A percentile compares a stretch with the other conserved stretches of the same genome.
Evolutionary conservation across 2,888 invertebrate species (phyloP).

Genomic region (Acleris cristana): DNA sequence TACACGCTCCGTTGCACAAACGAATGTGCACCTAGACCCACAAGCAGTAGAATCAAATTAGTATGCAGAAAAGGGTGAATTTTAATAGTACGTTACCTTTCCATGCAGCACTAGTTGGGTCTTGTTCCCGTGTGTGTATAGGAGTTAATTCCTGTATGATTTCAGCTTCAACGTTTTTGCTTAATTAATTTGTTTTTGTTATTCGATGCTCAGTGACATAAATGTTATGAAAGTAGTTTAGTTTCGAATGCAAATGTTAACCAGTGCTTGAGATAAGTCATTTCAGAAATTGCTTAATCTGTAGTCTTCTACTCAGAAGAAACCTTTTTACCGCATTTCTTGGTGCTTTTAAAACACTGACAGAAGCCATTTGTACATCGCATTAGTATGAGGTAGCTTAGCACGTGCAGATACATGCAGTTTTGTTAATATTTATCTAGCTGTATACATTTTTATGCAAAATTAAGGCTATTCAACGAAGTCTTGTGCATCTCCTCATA

Average conservation of each 20-base stretch:
- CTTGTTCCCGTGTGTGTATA: constrained; percentile 13
- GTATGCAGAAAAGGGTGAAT: constrained; percentile 30
- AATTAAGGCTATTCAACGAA: too few relatives aligned
- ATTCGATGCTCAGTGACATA: neutral
- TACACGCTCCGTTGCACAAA: constrained; percentile 44
- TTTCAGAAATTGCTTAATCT: neutral
- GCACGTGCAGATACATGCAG: too few relatives aligned
- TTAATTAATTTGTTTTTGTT: constrained; percentile 10
- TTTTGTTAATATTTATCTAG: too few relatives aligned
- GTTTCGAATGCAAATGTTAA: neutral
- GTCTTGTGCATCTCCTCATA: too few relatives aligned
- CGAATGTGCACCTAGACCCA: constrained; percentile 43
- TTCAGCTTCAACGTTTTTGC: neutral
- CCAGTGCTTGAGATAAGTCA: neutral
- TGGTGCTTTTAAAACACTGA: too few relatives aligned
- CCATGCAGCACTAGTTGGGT: constrained; percentile 19
- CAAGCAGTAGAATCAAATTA: constrained; percentile 41
- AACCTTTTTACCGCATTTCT: too few relatives aligned
- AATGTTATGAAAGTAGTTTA: too few relatives aligned
- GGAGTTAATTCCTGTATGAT: constrained; percentile 17
- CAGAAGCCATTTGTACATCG: too few relatives aligned
- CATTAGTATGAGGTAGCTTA: too few relatives aligned
- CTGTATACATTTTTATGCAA: too few relatives aligned
- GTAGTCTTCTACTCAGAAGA: too few relatives aligned
- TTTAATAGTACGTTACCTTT: constrained; percentile 11